Base-by-base conservation (phyloP, 1,140 invertebrate genomes). In the Drepana arcuata region DNA sequence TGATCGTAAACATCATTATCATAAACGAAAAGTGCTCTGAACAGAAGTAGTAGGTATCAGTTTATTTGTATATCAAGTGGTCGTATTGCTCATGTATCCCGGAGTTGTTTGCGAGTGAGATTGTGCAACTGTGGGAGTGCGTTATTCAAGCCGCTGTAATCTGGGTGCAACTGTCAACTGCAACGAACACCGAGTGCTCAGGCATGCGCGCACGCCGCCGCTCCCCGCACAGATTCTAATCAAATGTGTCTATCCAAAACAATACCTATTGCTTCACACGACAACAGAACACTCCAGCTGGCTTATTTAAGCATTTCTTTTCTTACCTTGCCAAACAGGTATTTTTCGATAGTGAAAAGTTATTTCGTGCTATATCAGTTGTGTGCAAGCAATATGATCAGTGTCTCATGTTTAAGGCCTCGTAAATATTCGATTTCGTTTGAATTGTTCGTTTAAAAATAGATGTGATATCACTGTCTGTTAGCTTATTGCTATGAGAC, bases 61-160 rank as follows among this genome's bases (percentile, higher is more conserved):
- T n/a, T n/a, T n/a, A n/a, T n/a, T n/a, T n/a, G n/a, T n/a, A n/a
- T n/a, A n/a, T n/a, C n/a, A n/a, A n/a, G n/a, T n/a, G n/a, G n/a
- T n/a, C n/a, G n/a, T n/a, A n/a, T n/a, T n/a, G n/a, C n/a, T n/a
- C n/a, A n/a, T n/a, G n/a, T n/a, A n/a, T n/a, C n/a, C n/a, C n/a
- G 39, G 37, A 35, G 28, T 39, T 14, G 34, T 23, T 45, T 39
- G 34, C 43, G 41, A 42, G 29, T 46, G 26, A 35, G 13, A 57
- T 66, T 66, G 54, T 64, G 56, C 50, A 66, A 66, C 10, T 31
- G 29, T 28, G 18, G 41, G 44, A 44, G 39, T 56, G 60, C 48
- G 64, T 64, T n/a, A 64, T 65, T 52, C 55, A 28, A 57, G 45
- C 45, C 48, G 39, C 36, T 60, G 34, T 48, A 52, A 63, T 63